phyloP scores from a whole-genome alignment of 2,888 invertebrate genomes.

The Chromoteleia sp. region DNA sequence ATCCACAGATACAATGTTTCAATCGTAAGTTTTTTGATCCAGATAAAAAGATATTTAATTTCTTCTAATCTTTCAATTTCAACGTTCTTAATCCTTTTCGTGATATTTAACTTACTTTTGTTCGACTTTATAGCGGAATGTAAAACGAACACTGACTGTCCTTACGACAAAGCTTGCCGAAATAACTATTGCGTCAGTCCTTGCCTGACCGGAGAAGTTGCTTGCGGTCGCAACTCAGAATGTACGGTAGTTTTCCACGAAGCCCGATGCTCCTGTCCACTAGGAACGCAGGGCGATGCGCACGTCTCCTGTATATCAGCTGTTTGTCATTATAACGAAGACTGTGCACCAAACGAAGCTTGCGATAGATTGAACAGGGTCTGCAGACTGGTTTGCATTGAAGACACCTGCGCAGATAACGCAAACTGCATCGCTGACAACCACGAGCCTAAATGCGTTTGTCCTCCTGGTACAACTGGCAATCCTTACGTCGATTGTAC shows the following conservation, averaged over 20 bases:
- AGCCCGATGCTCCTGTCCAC: constrained; percentile 93
- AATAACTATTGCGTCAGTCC: constrained; percentile 93
- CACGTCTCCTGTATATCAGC: constrained; percentile 92
- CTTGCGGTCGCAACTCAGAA: constrained; percentile 92
- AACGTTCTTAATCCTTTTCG: constrained; percentile 14
- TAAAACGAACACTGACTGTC: constrained; percentile 91
- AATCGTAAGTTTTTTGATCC: constrained; percentile 89
- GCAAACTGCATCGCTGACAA: constrained; percentile 91
- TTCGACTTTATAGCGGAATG: constrained; percentile 89
- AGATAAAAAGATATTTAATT: too few species aligned
- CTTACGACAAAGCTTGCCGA: constrained; percentile 92
- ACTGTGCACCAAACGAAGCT: constrained; percentile 93
- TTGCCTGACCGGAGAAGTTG: constrained; percentile 87
- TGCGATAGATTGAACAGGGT: constrained; percentile 93
- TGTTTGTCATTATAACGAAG: constrained; percentile 94
- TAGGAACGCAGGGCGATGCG: constrained; percentile 94
- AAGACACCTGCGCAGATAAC: constrained; percentile 91
- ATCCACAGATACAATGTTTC: constrained; percentile 93
- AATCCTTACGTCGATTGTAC: constrained; percentile 91
- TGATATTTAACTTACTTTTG: neutral
- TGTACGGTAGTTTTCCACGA: constrained; percentile 91
- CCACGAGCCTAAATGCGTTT: constrained; percentile 92
- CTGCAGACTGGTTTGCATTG: constrained; percentile 92
- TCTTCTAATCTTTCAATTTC: too few species aligned
- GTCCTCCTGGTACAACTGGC: constrained; percentile 90